These are phyloP conservation scores for Urocolius indicus DNA, from an alignment of 2,113 vertebrate genomes.

Conservation along the genomic window DNA sequence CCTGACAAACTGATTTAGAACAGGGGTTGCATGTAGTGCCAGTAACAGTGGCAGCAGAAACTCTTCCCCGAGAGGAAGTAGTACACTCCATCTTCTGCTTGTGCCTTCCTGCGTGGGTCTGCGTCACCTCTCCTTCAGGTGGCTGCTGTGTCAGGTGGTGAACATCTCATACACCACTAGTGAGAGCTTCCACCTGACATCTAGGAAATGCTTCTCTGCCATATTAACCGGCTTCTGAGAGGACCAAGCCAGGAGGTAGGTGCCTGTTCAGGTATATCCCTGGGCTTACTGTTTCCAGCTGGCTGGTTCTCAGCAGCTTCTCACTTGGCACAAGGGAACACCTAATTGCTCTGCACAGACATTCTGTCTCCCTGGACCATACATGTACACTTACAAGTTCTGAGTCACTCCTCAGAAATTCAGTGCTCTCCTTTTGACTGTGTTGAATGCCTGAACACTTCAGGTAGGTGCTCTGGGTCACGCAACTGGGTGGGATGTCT, in stretches of 20 bases:
- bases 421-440: background rate
- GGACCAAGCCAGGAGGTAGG: background rate
- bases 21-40: background rate
- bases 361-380: background rate
- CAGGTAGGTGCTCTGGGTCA: background rate
- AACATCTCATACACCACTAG: background rate
- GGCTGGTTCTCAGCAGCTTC: background rate
- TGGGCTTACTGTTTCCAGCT: background rate
- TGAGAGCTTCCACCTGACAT: background rate
- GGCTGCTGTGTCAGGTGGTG: background rate
- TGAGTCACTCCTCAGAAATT: conserved; percentile 19
- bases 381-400: background rate
- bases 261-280: background rate
- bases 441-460: background rate
- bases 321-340: rapidly evolving
- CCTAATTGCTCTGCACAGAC: background rate
- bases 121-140: background rate
- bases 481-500: background rate
- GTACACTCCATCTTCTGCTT: background rate
- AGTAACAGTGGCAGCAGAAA: background rate
- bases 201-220: background rate
- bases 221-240: background rate
- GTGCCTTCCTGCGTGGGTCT: background rate
- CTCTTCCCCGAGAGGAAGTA: background rate
- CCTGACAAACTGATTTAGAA: background rate